phyloP scores from a whole-genome alignment of 2,113 vertebrate genomes.

The Triplophysa siluroides region DNA sequence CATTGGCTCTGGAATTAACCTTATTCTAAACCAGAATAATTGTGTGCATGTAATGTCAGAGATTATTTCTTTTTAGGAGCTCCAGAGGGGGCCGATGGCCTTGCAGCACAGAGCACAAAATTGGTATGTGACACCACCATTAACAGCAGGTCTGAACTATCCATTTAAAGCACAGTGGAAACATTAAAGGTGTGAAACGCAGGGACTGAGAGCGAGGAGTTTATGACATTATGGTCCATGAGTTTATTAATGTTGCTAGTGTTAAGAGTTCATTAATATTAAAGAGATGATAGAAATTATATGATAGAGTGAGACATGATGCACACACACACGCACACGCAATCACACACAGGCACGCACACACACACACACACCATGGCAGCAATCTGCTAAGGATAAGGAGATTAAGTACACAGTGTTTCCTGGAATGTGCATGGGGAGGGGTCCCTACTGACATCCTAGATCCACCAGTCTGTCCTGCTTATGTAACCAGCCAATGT shows the following conservation, averaged over 20 bases:
- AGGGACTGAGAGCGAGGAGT: neutral
- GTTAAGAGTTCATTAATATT: constrained; percentile 14
- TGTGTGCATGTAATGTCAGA: neutral
- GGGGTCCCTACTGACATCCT: constrained; percentile 52
- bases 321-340: constrained; percentile 39
- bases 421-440: constrained; percentile 67
- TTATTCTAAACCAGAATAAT: too few species aligned
- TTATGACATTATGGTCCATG: constrained; percentile 12
- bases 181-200: neutral
- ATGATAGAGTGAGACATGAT: constrained; percentile 10
- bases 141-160: constrained; percentile 1
- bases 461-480: constrained; percentile 53
- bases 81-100: neutral
- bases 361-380: constrained; percentile 45
- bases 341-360: constrained; percentile 44
- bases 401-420: constrained; percentile 71
- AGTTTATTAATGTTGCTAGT: neutral
- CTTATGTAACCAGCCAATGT: constrained; percentile 64
- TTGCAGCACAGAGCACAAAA: constrained; percentile 26
- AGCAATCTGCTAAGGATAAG: constrained; percentile 72
- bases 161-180: neutral
- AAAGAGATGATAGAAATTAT: constrained; percentile 29
- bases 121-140: neutral
- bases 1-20: too few species aligned
- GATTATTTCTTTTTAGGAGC: constrained; percentile 7